These are phyloP conservation scores for Zeus faber DNA, from an alignment of 2,113 vertebrate genomes.

Conservation along the genomic window DNA sequence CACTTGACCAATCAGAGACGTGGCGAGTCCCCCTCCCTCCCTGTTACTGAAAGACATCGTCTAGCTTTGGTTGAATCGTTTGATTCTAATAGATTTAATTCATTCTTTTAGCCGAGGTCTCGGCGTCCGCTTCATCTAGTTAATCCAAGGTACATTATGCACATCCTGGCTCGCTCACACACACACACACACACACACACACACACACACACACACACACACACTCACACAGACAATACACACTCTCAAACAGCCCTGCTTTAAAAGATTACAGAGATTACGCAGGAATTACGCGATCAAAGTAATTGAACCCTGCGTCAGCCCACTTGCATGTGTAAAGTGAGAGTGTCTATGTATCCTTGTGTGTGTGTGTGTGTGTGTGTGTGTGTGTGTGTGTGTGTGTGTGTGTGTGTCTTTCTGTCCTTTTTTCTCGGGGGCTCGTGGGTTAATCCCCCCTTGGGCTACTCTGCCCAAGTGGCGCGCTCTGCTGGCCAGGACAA, in stretches of 20 bases:
- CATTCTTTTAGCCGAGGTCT: conserved; percentile 30
- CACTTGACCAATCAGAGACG: conserved; percentile 1
- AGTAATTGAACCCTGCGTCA: conserved; percentile 63
- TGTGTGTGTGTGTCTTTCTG: conserved; percentile 15
- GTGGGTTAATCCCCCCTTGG: conserved; percentile 61
- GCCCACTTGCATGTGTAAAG: conserved; percentile 36
- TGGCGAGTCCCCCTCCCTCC: neutral
- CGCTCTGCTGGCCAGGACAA: conserved; percentile 68
- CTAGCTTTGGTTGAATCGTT: conserved; percentile 11
- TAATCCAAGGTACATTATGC: conserved; percentile 46
- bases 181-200: conserved; percentile 19
- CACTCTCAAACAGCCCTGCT: conserved; percentile 47
- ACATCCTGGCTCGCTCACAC: conserved; percentile 3
- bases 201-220: conserved; percentile 6
- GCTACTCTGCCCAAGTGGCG: conserved; percentile 51
- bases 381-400: conserved; percentile 20
- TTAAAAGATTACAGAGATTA: conserved; percentile 81
- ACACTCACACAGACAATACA: conserved; percentile 9
- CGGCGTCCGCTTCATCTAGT: conserved; percentile 29
- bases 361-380: conserved; percentile 36
- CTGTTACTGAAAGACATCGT: too few species aligned
- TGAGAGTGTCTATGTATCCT: conserved; percentile 8
- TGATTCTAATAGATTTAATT: conserved; percentile 46
- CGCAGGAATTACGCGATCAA: conserved; percentile 79
- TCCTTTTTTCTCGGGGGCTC: conserved; percentile 14